Conservation (phyloP, 2,888 invertebrate species). For the Epinotia demarniana region DNA sequence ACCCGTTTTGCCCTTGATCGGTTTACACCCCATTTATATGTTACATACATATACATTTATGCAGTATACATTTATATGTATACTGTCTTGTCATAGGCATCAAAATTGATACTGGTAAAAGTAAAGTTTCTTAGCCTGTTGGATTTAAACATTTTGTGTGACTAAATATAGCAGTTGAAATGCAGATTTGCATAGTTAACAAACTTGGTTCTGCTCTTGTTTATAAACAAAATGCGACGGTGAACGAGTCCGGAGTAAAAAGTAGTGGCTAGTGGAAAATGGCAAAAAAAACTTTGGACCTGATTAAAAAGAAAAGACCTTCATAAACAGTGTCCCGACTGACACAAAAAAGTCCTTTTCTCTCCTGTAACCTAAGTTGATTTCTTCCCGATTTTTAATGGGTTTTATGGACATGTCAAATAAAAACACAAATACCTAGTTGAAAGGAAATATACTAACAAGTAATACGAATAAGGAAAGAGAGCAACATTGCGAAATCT, state of each 20-base stretch:
- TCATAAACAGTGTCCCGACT: background rate
- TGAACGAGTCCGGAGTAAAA: background rate
- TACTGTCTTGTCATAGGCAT: constrained; percentile 11
- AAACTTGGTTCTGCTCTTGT: too few species aligned
- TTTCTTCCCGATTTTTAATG: constrained; percentile 17
- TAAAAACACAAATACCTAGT: constrained; percentile 23
- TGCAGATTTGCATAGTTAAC: background rate
- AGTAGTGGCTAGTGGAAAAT: background rate
- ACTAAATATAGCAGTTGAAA: background rate
- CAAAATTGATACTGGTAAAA: constrained; percentile 5
- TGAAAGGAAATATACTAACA: constrained; percentile 15
- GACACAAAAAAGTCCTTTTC: background rate
- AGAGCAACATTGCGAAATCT: constrained; percentile 23
- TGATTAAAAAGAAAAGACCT: too few species aligned
- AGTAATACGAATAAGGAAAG: constrained; percentile 26
- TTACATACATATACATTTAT: too few species aligned
- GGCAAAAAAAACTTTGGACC: background rate
- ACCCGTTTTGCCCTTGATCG: too few species aligned
- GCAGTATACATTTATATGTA: too few species aligned
- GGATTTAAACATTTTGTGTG: constrained; percentile 4
- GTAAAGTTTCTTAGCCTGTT: constrained; percentile 6
- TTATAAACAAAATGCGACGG: background rate
- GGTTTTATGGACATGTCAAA: constrained; percentile 5
- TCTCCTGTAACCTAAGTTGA: background rate
- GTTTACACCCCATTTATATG: too few species aligned